Base-by-base conservation (phyloP, 2,888 invertebrate genomes). In the Phaedon cochleariae region DNA sequence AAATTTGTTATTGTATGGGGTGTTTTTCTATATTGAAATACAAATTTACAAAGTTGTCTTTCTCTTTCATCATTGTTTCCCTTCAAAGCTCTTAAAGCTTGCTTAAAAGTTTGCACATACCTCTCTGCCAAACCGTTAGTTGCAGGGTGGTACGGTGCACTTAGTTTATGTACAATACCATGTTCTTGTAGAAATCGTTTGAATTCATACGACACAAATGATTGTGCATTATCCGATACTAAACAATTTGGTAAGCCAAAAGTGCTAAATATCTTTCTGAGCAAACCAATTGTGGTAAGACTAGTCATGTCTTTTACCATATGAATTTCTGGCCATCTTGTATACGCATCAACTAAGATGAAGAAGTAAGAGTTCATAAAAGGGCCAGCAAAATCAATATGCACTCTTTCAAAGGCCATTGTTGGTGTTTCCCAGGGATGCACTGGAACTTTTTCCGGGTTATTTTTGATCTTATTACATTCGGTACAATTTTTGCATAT, bases 391-490 rank as follows among this genome's bases (percentile, higher is more conserved):
- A 49, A 63, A 26, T 64, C 60, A 18, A 62, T 26, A 7, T 26
- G 26, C 26, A 26, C 26, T 26, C 26, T 3, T 26, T 7, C 26
- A 26, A 26, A 26, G 7, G 26, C 4, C 7, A 26, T 7, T 26
- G 26, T 26, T 26, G 26, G 7, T 5, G 26, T 26, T 63, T 83
- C 81, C 34, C 68, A 65, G 10, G 78, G 78, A 71, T 82, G 76
- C 21, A 64, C 63, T 48, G 70, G 73, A 22, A 70, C 70, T 77
- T 78, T 1, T 72, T 7, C 20, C 9, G 58, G 45, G 4, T 58
- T 59, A 45, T 64, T 64, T 57, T 53, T 57, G 1, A 46, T 22
- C 49, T 29, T 29, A 29, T 62, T 59, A 22, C 64, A 68, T 15
- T 53, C 10, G 21, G 12, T 10, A 58, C 64, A 64, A 49, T 59